These are phyloP conservation scores for Silurus glanis DNA, from an alignment of 2,113 vertebrate species.

Conservation along the genomic window DNA sequence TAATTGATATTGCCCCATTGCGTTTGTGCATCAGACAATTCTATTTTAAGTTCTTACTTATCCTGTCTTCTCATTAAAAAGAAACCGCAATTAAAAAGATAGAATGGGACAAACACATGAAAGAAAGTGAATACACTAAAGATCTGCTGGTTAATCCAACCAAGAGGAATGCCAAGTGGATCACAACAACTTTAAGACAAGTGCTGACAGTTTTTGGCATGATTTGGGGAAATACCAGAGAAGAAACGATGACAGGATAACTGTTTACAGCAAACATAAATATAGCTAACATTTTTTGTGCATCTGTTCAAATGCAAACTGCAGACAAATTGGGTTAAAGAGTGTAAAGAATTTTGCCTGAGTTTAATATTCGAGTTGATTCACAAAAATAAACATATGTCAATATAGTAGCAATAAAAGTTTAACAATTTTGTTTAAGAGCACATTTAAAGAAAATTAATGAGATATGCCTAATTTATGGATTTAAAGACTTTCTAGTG, in stretches of 20 bases:
- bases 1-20: not conserved
- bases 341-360: not conserved
- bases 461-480: no score
- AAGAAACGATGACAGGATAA: not conserved
- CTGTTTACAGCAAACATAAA: constrained; percentile 4
- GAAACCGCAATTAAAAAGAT: not conserved
- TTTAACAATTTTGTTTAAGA: not conserved
- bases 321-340: not conserved
- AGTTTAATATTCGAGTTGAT: not conserved
- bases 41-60: constrained; percentile 8
- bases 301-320: constrained; percentile 20
- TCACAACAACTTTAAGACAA: constrained; percentile 13
- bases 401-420: not conserved
- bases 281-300: not conserved
- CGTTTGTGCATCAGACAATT: not conserved
- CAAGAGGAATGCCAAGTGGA: constrained; percentile 22
- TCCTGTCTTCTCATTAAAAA: not conserved
- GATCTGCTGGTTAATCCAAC: constrained; percentile 3
- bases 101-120: not conserved
- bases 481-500: not conserved
- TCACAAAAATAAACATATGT: not conserved
- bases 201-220: constrained; percentile 4
- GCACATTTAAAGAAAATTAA: not conserved
- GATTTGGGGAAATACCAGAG: constrained; percentile 8
- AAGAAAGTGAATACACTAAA: not conserved